These are phyloP conservation scores for Altica lythri DNA, from an alignment of 2,888 invertebrate species.

Conservation along the genomic window DNA sequence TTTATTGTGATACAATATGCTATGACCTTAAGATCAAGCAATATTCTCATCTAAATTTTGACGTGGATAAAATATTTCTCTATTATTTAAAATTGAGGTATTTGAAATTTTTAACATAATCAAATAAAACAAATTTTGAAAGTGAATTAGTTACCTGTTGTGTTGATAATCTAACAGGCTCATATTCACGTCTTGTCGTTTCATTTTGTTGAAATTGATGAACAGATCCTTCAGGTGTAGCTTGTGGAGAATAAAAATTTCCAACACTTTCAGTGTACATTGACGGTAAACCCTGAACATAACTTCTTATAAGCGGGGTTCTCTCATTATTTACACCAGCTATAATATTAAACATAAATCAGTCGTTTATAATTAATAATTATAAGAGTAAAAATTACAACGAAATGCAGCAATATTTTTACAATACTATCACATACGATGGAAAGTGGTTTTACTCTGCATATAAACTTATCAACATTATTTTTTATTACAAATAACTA, in stretches of 20 bases:
- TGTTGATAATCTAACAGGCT: conserved; percentile 41
- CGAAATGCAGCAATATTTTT: no score
- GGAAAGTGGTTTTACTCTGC: no score
- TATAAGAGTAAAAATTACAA: neutral
- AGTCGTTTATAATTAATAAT: neutral
- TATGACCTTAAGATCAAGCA: no score
- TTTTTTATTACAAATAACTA: no score
- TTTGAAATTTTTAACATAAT: no score
- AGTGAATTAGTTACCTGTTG: conserved; percentile 51
- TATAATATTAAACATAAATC: conserved; percentile 16
- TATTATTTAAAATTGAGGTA: no score
- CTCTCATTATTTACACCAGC: conserved; percentile 56
- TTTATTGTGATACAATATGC: no score
- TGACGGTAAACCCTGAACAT: conserved; percentile 56
- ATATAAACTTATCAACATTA: no score
- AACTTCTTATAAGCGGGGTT: conserved; percentile 58
- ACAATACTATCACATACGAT: no score
- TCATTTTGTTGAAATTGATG: conserved; percentile 38
- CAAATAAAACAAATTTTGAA: no score
- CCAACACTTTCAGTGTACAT: conserved; percentile 68
- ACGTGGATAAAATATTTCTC: no score
- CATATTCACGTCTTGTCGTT: neutral
- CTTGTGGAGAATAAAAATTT: conserved; percentile 75
- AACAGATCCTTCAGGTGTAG: conserved; percentile 65
- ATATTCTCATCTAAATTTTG: no score